Conservation (phyloP, 2,888 invertebrate species). For the Lasioglossum figueresi region DNA sequence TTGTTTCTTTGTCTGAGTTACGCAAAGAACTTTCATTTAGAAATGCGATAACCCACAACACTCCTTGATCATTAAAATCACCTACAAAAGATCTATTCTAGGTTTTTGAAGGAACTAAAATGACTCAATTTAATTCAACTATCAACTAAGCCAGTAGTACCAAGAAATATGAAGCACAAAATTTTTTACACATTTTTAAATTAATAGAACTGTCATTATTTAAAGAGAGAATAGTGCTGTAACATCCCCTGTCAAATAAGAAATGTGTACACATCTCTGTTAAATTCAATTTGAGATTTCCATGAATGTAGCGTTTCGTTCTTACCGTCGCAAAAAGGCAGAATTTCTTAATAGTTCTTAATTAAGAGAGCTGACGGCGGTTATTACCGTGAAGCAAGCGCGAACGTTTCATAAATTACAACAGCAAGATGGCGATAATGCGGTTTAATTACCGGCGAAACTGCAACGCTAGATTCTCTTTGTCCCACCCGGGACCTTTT, state of each 20-base stretch:
- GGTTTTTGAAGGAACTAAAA: neutral
- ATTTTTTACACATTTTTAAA: too few species aligned
- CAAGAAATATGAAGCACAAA: too few species aligned
- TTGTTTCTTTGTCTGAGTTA: neutral
- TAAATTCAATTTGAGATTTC: neutral
- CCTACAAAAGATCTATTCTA: too few species aligned
- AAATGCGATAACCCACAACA: neutral
- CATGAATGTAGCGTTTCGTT: neutral
- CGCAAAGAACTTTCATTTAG: neutral
- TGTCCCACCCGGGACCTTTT: slow-evolving; percentile 2
- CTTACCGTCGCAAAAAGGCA: neutral
- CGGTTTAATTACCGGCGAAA: slow-evolving; percentile 39
- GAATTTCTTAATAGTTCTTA: neutral
- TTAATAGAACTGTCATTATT: too few species aligned
- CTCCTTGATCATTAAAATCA: neutral
- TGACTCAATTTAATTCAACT: neutral
- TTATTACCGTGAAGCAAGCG: slow-evolving; percentile 46
- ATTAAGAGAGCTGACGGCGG: neutral
- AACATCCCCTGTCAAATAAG: neutral
- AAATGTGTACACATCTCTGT: neutral
- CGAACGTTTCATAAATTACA: slow-evolving; percentile 26
- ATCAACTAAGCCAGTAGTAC: too few species aligned
- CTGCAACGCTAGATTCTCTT: neutral
- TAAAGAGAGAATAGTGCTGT: neutral
- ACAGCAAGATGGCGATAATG: slow-evolving; percentile 18